Percentiles rank a stretch among this genome's conserved stretches.
Evolutionary conservation across 2,888 invertebrate species (phyloP).

Genomic region (Nomada fabriciana): DNA sequence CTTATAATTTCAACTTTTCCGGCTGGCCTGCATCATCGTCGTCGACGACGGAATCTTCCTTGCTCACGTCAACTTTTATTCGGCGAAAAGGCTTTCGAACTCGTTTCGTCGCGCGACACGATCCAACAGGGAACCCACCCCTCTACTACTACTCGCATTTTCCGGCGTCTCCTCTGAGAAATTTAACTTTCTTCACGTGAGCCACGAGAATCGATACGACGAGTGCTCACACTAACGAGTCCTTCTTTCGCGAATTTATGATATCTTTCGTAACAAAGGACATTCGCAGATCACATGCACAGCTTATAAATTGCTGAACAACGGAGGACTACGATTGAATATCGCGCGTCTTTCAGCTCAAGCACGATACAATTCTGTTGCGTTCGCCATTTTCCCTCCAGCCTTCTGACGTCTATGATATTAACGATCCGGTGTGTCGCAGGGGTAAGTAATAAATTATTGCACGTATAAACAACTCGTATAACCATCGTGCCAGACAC

Average conservation of each 20-base stretch:
- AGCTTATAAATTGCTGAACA: neutral
- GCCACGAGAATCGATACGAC: conserved; percentile 67
- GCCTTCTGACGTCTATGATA: conserved; percentile 54
- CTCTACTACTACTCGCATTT: conserved; percentile 36
- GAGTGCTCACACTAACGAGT: conserved; percentile 66
- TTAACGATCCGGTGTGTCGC: conserved; percentile 52
- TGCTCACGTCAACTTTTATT: conserved; percentile 68
- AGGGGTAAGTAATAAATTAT: conserved; percentile 67
- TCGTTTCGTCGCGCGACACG: conserved; percentile 68
- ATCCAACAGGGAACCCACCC: conserved; percentile 52
- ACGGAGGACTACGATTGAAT: conserved; percentile 8
- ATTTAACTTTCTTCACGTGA: conserved; percentile 77
- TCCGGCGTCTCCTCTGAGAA: conserved; percentile 75
- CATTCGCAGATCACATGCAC: neutral
- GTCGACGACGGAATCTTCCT: conserved; percentile 12
- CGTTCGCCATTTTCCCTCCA: conserved; percentile 44
- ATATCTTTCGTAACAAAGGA: neutral
- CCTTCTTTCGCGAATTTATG: conserved; percentile 41
- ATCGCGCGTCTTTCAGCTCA: conserved; percentile 22
- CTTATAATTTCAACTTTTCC: conserved; percentile 79
- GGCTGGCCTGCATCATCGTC: conserved; percentile 45
- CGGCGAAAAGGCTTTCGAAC: conserved; percentile 75
- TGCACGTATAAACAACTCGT: conserved; percentile 66
- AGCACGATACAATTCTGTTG: conserved; percentile 42
- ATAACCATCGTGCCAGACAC: conserved; percentile 60